Percentiles rank a stretch among this genome's conserved stretches.
Evolutionary conservation across 2,888 invertebrate genomes (phyloP).

Genomic region (Furcula furcula): DNA sequence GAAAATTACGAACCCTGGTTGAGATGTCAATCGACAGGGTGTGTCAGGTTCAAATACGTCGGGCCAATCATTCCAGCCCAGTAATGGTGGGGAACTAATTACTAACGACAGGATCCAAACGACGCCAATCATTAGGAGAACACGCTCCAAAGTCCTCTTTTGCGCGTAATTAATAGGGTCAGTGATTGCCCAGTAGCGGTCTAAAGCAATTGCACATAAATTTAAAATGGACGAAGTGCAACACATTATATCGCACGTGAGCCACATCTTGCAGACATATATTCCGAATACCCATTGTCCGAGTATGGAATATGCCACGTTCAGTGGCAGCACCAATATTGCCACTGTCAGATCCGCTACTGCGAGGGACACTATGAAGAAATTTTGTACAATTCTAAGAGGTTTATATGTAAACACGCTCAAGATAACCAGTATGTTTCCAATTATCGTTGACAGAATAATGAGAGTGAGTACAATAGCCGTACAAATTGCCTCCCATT

Average conservation of each 20-base stretch:
- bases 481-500: conserved; percentile 92
- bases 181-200: conserved; percentile 97
- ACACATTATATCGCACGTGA: conserved; percentile 96
- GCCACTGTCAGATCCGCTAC: conserved; percentile 96
- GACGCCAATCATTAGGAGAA: conserved; percentile 91
- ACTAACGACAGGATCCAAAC: conserved; percentile 93
- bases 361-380: conserved; percentile 97
- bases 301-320: conserved; percentile 94
- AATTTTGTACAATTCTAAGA: conserved; percentile 95
- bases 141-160: conserved; percentile 93
- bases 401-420: conserved; percentile 98
- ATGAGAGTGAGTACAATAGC: conserved; percentile 92
- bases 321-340: conserved; percentile 94
- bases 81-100: conserved; percentile 94
- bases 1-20: conserved; percentile 95
- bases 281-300: conserved; percentile 97
- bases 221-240: conserved; percentile 98
- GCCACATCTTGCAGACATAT: conserved; percentile 96
- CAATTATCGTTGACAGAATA: conserved; percentile 93
- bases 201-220: conserved; percentile 96
- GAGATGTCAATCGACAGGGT: conserved; percentile 91
- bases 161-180: conserved; percentile 97
- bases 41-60: conserved; percentile 89
- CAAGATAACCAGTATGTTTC: conserved; percentile 95
- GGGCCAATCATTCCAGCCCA: conserved; percentile 98